Conservation (phyloP, 1,140 invertebrate genomes). For the Psix sp. region DNA sequence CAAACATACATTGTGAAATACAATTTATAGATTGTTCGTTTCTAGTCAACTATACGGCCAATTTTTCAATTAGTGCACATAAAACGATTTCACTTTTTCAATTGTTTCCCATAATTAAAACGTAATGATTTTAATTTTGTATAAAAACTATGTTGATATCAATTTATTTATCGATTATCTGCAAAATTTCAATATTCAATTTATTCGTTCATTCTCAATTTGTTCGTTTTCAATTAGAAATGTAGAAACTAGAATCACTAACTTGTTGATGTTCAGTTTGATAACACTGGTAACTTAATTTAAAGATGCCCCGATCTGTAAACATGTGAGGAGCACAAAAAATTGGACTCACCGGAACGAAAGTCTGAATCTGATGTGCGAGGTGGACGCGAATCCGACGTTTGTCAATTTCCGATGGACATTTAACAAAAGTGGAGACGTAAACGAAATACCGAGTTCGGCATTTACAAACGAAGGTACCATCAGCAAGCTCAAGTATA, state of each 20-base stretch:
- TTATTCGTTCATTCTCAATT: too few relatives aligned
- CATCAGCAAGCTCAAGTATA: constrained; percentile 78
- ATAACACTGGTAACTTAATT: constrained; percentile 22
- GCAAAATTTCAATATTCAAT: too few relatives aligned
- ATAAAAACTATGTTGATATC: too few relatives aligned
- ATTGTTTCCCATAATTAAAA: too few relatives aligned
- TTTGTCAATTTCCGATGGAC: constrained; percentile 80
- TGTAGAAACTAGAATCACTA: background rate
- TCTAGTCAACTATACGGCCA: too few relatives aligned
- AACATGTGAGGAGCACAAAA: constrained; percentile 75
- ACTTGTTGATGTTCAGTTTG: background rate
- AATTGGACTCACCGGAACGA: constrained; percentile 72
- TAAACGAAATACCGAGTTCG: constrained; percentile 75
- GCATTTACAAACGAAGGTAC: constrained; percentile 75
- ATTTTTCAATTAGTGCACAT: too few relatives aligned
- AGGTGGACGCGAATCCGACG: constrained; percentile 81
- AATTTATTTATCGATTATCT: too few relatives aligned
- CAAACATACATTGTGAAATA: too few relatives aligned
- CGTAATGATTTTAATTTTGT: too few relatives aligned
- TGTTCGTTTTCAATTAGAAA: background rate
- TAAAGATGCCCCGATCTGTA: constrained; percentile 80
- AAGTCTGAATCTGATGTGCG: constrained; percentile 79
- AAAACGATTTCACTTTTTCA: too few relatives aligned
- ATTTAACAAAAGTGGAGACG: constrained; percentile 79
- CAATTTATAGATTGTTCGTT: too few relatives aligned